Percentiles rank a stretch among this genome's conserved stretches.
Conservation (phyloP, 2,113 vertebrate genomes). For the Cyanistes caeruleus region DNA sequence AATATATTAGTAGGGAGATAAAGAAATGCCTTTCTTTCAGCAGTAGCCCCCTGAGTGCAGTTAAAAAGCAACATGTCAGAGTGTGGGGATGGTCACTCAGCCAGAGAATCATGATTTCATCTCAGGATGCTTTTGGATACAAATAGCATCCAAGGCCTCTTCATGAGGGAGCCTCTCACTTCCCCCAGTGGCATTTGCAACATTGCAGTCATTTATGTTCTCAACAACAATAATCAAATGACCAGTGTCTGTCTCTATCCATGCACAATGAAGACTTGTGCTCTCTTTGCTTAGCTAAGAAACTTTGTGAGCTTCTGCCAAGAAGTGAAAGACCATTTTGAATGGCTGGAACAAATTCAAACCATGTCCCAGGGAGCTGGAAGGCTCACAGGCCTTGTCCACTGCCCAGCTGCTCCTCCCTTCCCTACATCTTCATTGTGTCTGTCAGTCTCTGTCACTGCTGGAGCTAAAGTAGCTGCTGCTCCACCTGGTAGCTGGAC, state of each 20-base stretch:
- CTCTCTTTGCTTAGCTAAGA: conserved; percentile 41
- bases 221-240: conserved; percentile 56
- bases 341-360: conserved; percentile 67
- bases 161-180: conserved; percentile 39
- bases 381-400: conserved; percentile 46
- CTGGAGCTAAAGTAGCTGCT: conserved; percentile 24
- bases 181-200: conserved; percentile 58
- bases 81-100: background rate
- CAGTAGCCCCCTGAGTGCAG: background rate
- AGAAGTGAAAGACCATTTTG: conserved; percentile 59
- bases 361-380: conserved; percentile 40
- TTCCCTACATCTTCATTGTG: conserved; percentile 41
- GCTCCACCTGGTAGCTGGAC: conserved; percentile 36
- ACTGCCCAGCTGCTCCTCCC: conserved; percentile 53
- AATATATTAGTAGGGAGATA: background rate
- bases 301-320: conserved; percentile 58
- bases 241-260: conserved; percentile 23
- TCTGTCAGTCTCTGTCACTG: background rate
- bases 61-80: background rate
- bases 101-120: conserved; percentile 50
- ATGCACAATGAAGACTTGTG: conserved; percentile 54
- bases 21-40: conserved; percentile 42
- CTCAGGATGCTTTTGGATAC: conserved; percentile 51
- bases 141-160: conserved; percentile 35
- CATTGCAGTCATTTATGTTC: conserved; percentile 49